Conservation (phyloP, 2,797 vertebrate species). For the Peromyscus attwateri region DNA sequence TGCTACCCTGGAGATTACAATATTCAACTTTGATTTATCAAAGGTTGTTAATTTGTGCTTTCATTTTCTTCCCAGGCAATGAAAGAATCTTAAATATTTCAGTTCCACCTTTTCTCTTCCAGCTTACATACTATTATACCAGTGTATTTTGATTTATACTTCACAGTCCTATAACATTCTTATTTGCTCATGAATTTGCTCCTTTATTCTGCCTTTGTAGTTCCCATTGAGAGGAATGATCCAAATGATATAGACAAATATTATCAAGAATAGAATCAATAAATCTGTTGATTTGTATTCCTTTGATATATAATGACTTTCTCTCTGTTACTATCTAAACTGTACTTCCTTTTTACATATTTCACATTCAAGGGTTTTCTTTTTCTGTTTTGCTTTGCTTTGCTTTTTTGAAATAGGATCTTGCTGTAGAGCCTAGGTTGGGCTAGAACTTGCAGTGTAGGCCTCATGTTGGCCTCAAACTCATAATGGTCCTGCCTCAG, state of each 20-base stretch:
- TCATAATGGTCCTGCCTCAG: not conserved
- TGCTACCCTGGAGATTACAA: not conserved
- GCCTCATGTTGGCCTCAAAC: not conserved
- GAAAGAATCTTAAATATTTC: not conserved
- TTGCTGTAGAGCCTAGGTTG: not conserved
- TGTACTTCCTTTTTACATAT: constrained; percentile 34
- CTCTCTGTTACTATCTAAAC: not conserved
- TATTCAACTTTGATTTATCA: not conserved
- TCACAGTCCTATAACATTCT: not conserved
- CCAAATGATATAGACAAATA: not conserved
- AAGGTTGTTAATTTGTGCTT: constrained; percentile 45
- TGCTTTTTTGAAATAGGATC: not conserved
- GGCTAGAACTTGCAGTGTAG: not conserved
- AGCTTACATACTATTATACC: not conserved
- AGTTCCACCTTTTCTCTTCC: constrained; percentile 9
- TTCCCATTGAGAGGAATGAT: constrained; percentile 41
- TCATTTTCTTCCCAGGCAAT: constrained; percentile 12
- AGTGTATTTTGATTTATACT: not conserved
- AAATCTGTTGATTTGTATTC: constrained; percentile 1
- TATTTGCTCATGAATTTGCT: not conserved
- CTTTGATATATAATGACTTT: not conserved
- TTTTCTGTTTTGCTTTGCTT: not conserved
- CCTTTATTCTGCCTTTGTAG: constrained; percentile 37
- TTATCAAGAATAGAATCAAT: constrained; percentile 53
- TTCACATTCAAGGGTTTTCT: not conserved